Base-by-base conservation (phyloP, 1,140 invertebrate species). In the Caenorhabditis brenneri region DNA sequence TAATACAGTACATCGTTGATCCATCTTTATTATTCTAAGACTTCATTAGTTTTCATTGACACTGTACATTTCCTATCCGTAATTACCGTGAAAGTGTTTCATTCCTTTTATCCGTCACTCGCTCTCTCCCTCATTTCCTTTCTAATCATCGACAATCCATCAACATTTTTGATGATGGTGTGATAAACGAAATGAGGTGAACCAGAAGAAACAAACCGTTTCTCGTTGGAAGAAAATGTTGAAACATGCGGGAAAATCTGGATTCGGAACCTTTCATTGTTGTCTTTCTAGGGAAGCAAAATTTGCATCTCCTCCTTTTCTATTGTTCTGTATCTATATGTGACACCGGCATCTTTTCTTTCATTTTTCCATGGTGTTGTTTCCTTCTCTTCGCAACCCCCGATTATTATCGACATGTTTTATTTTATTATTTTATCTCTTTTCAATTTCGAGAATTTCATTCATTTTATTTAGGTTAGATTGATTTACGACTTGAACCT, bases 331-430 rank as follows among this genome's bases (percentile, higher is more conserved):
- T 42, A 74, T 55, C 19, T 46, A 15, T 55, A 55, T 74, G 33
- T 74, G 33, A 74, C 65, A 74, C 65, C 65, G 36, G 36, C 65
- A 7, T 39, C 46, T 31, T 74, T 36, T 42, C 42, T 74, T 31
- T 46, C 65, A 42, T 74, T 74, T 42, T 74, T 74, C 65, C 31
- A n/a, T 65, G 60, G 60, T 36, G 60, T 65, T 65, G 31, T 39
- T 65, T 36, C 22, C 65, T 42, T n/a, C 19, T 12, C 24, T 55
- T 55, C 22, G 24, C 22, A 10, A 10, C 22, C 53, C 12, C 10
- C 65, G 65, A 74, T 74, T 74, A 74, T 74, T 74, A 42, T 74
- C 65, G 65, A 3, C 58, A 16, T 42, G 65, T 74, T 74, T 24
- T 74, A 74, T 42, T 33, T 46, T 74, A 42, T 74, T 42, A 65